Evolutionary conservation across 2,797 vertebrate genomes (phyloP).

Genomic region (Picus viridis): DNA sequence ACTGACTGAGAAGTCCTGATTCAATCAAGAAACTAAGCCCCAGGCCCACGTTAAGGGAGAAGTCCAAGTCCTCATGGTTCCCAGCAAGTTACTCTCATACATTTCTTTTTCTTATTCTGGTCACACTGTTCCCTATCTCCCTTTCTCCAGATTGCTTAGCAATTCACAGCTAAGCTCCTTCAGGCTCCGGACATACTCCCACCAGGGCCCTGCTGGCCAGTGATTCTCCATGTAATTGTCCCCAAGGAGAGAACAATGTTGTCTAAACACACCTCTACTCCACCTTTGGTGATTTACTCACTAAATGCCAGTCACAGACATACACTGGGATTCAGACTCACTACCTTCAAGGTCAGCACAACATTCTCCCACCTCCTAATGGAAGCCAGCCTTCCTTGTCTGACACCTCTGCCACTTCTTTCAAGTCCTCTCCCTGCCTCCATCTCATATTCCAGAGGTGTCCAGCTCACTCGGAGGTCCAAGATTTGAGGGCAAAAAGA

Average conservation of each 20-base stretch:
- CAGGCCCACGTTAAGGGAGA: neutral
- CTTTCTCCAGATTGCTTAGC: neutral
- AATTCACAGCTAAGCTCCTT: neutral
- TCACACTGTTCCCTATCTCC: neutral
- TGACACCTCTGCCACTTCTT: neutral
- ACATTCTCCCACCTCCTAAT: neutral
- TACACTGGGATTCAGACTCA: neutral
- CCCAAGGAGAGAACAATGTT: neutral
- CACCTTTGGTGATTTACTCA: neutral
- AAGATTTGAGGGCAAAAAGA: neutral
- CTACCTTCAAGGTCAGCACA: constrained; percentile 42
- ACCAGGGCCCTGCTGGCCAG: neutral
- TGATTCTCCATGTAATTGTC: constrained; percentile 24
- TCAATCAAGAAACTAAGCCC: neutral
- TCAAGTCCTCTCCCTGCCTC: neutral
- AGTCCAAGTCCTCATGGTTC: neutral
- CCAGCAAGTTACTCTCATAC: neutral
- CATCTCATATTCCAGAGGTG: neutral
- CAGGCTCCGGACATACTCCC: neutral
- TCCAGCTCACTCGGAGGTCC: neutral
- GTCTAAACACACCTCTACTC: neutral
- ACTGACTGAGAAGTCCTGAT: neutral
- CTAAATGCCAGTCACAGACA: neutral
- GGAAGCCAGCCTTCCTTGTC: neutral
- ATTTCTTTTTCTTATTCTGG: neutral